A percentile compares a stretch with the other conserved stretches of the same genome.
These are phyloP conservation scores for Coregonus ussuriensis DNA, from an alignment of 2,797 vertebrate species.

Conservation along the genomic window DNA sequence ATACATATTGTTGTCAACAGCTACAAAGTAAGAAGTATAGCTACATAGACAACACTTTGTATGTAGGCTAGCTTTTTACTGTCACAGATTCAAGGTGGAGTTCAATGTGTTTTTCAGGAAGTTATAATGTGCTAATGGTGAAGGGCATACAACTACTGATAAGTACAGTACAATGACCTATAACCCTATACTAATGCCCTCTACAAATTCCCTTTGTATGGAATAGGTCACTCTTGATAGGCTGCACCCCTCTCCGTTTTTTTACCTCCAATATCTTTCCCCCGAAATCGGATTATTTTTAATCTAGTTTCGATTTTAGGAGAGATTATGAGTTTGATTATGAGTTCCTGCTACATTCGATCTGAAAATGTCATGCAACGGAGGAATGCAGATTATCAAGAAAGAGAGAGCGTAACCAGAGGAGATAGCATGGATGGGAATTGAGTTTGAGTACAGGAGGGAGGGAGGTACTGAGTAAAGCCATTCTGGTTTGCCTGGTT, in stretches of 20 bases:
- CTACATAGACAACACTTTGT: background rate
- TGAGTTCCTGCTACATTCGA: slow-evolving; percentile 20
- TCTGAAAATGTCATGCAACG: slow-evolving; percentile 17
- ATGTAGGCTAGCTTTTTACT: background rate
- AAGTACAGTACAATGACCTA: background rate
- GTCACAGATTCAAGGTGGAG: background rate
- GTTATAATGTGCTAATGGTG: background rate
- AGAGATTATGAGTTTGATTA: slow-evolving; percentile 52
- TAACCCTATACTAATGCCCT: background rate
- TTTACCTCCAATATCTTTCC: slow-evolving; percentile 40
- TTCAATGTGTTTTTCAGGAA: background rate
- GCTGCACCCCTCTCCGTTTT: slow-evolving; percentile 12
- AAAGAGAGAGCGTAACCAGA: background rate
- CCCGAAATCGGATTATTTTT: slow-evolving; percentile 47
- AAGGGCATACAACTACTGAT: background rate
- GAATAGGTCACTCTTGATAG: background rate
- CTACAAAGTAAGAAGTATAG: background rate
- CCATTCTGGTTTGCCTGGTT: slow-evolving; percentile 4
- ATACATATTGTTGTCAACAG: background rate
- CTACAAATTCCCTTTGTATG: background rate
- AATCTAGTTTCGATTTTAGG: slow-evolving; percentile 37
- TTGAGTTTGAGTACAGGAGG: background rate
- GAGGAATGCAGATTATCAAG: background rate
- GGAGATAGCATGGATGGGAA: background rate
- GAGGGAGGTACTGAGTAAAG: background rate